Percentiles rank a stretch among this genome's conserved stretches.
phyloP scores from a whole-genome alignment of 1,140 invertebrate genomes.

The Ceratoteleas bidentatus region DNA sequence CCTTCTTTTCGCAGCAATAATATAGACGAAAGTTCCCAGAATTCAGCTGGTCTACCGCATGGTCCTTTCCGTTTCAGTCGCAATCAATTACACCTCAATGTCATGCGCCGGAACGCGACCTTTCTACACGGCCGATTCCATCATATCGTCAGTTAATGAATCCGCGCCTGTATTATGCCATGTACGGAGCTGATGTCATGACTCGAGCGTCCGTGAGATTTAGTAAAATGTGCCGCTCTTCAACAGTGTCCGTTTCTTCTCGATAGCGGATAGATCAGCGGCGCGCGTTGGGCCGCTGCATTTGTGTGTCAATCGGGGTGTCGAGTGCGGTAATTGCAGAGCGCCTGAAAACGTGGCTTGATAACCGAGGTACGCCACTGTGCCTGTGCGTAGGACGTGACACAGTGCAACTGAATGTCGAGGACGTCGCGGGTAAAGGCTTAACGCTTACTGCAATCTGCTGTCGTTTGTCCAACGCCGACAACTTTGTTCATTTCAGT shows the following conservation, averaged over 20 bases:
- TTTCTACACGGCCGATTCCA: no score
- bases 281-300: not conserved
- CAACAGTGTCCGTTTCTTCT: constrained; percentile 41
- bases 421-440: constrained; percentile 23
- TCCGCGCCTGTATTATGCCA: constrained; percentile 42
- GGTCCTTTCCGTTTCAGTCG: no score
- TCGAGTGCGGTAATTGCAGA: not conserved
- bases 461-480: not conserved
- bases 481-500: not conserved
- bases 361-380: constrained; percentile 28
- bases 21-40: no score
- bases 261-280: constrained; percentile 26
- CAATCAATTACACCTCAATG: no score
- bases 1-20: no score
- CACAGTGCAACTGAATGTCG: constrained; percentile 36
- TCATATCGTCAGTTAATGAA: constrained; percentile 5
- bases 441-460: constrained; percentile 1
- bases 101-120: no score
- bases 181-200: constrained; percentile 49
- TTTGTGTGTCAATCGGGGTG: not conserved
- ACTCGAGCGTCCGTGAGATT: constrained; percentile 45
- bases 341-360: constrained; percentile 10
- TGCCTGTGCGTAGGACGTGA: constrained; percentile 2
- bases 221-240: constrained; percentile 47
- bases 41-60: no score